Conservation (phyloP, 2,888 invertebrate genomes). For the Idaea biselata region DNA sequence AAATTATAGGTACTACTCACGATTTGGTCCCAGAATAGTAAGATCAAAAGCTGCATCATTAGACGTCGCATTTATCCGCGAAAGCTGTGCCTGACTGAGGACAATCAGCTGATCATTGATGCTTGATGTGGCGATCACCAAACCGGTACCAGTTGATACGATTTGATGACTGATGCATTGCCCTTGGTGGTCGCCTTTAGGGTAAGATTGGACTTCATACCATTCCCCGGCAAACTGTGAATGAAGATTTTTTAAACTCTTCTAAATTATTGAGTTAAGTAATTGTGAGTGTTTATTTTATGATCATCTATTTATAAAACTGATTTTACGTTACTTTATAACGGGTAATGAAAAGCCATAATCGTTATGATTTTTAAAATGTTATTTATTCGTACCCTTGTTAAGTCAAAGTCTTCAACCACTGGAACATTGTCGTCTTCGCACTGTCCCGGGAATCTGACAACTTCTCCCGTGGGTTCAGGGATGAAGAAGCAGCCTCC, state of each 20-base stretch:
- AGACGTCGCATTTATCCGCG: conserved; percentile 25
- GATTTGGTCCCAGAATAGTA: conserved; percentile 22
- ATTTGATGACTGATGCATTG: conserved; percentile 54
- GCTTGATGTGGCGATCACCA: conserved; percentile 42
- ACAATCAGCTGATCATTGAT: conserved; percentile 41
- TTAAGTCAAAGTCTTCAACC: conserved; percentile 40
- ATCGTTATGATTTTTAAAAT: background rate
- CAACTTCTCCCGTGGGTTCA: conserved; percentile 45
- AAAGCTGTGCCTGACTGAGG: conserved; percentile 33
- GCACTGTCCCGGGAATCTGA: conserved; percentile 58
- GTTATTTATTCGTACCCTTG: conserved; percentile 31
- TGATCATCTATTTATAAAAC: no score
- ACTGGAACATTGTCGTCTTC: conserved; percentile 38
- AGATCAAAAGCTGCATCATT: conserved; percentile 51
- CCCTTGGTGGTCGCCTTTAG: conserved; percentile 48
- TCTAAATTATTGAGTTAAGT: background rate
- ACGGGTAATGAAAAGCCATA: no score
- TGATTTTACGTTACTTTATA: no score
- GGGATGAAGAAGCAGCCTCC: conserved; percentile 64
- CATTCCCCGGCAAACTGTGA: conserved; percentile 54
- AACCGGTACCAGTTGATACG: conserved; percentile 25
- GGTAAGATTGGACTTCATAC: conserved; percentile 58
- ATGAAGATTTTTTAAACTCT: conserved; percentile 11
- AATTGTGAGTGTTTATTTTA: no score
- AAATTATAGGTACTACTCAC: background rate